Base-by-base conservation (phyloP, 2,113 vertebrate species). In the Oophaga pumilio region DNA sequence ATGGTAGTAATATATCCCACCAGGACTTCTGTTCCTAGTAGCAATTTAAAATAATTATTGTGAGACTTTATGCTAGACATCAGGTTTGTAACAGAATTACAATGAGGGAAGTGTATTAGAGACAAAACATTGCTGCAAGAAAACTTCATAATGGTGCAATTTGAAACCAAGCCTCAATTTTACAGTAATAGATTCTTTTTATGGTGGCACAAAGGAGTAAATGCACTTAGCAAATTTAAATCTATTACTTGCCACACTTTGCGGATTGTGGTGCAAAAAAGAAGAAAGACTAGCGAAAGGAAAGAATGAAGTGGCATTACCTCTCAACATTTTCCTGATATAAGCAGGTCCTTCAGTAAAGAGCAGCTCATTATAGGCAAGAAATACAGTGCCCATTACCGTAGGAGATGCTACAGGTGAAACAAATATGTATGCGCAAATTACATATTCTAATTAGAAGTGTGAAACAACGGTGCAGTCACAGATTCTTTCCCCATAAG, bases 21-120 rank as follows among this genome's bases (percentile, higher is more conserved):
- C 93, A 97, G 96, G 97, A 96, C 95, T 94, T 91, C 94, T 95
- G 94, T 96, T 97, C 96, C 95, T 97, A 94, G 94, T 96, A 96
- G 97, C 96, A 96, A 97, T 98, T 97, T 97, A 96, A 97, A 98
- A 97, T 97, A 97, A 97, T 97, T 97, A 97, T 96, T 97, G 95
- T 96, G 96, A 97, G 96, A 97, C 95, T 96, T 95, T 96, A 97
- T 96, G 95, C 95, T 96, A 95, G 95, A 97, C 95, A 94, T 96
- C 95, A 96, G 95, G 94, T 95, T 94, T 95, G 95, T 95, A 95
- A 95, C 94, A 95, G 95, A 95, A 97, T 97, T 95, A 94, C 95
- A 97, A 97, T 97, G 95, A 97, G 95, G 92, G 91, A 94, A 94
- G 93, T 94, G 94, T 95, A 95, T 95, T 94, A 95, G 94, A 95